These are phyloP conservation scores for Drosophila grimshawi DNA, from an alignment of 1,140 invertebrate genomes.

Conservation along the genomic window DNA sequence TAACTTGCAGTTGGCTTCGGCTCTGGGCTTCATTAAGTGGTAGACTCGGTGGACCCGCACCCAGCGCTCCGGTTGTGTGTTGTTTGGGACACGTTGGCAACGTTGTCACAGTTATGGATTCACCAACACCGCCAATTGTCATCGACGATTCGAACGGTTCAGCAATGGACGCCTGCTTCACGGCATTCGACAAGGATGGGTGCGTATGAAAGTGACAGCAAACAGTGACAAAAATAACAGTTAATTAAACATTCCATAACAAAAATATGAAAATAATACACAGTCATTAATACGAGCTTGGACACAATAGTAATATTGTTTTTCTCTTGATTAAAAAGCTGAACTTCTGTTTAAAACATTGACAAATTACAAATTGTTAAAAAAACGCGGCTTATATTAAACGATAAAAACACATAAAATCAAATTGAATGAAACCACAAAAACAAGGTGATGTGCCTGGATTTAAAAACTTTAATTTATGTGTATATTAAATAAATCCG, in stretches of 20 bases:
- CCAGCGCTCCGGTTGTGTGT: slow-evolving; percentile 40
- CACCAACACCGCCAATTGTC: slow-evolving; percentile 84
- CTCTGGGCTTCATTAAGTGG: slow-evolving; percentile 68
- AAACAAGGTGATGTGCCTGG: neutral
- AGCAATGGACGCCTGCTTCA: slow-evolving; percentile 94
- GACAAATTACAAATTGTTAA: no score
- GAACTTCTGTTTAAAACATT: no score
- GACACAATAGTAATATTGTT: no score
- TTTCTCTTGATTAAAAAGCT: no score
- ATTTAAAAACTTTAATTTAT: slow-evolving; percentile 1
- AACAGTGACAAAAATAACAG: slow-evolving; percentile 3
- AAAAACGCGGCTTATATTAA: no score
- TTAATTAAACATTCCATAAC: neutral
- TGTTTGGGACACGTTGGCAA: slow-evolving; percentile 61
- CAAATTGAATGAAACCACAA: neutral
- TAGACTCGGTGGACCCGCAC: slow-evolving; percentile 24
- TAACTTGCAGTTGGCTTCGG: slow-evolving; percentile 68
- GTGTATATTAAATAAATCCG: neutral
- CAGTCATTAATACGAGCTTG: no score
- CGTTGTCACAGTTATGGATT: slow-evolving; percentile 81
- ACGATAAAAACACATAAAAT: neutral
- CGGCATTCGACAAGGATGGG: slow-evolving; percentile 94
- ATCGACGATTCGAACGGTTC: slow-evolving; percentile 85
- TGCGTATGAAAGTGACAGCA: slow-evolving; percentile 82
- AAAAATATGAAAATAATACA: neutral